Percentiles rank a stretch among this genome's conserved stretches.
Conservation (phyloP, 1,140 invertebrate genomes). For the Phenacoccus solenopsis region DNA sequence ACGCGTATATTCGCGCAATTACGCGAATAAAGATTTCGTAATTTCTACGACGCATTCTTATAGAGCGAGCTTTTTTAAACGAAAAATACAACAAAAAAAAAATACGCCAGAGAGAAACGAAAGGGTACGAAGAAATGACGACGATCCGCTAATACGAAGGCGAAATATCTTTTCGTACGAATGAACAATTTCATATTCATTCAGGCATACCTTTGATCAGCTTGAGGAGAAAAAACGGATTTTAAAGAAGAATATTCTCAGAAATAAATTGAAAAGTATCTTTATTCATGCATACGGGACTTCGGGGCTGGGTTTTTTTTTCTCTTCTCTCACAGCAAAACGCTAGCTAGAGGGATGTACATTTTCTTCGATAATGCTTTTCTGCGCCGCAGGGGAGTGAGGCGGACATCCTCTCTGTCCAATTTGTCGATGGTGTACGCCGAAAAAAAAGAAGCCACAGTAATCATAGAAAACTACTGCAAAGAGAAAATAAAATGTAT, state of each 20-base stretch:
- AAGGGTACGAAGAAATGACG: background rate
- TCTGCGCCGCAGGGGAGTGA: background rate
- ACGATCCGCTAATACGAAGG: slow-evolving; percentile 10
- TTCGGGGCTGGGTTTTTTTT: slow-evolving; percentile 10
- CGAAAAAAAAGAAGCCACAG: background rate
- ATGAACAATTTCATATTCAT: slow-evolving; percentile 17
- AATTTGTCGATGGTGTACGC: slow-evolving; percentile 13
- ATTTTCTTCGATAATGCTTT: slow-evolving; percentile 14
- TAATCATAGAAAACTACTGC: slow-evolving; percentile 17
- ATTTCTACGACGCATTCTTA: background rate
- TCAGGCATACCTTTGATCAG: slow-evolving; percentile 17
- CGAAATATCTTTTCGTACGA: slow-evolving; percentile 15
- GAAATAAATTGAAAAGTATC: slow-evolving; percentile 17
- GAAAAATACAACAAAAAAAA: too few relatives aligned
- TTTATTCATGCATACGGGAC: slow-evolving; percentile 15
- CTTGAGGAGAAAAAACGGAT: background rate
- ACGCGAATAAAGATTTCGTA: background rate
- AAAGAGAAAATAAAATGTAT: slow-evolving; percentile 12
- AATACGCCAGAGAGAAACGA: background rate
- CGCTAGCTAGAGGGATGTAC: slow-evolving; percentile 1
- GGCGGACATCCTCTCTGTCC: slow-evolving; percentile 5
- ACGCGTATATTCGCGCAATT: background rate
- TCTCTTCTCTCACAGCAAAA: slow-evolving; percentile 6
- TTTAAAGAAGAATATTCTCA: slow-evolving; percentile 15
- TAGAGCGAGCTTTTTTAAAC: too few relatives aligned